phyloP scores from a whole-genome alignment of 2,797 vertebrate species.

The Vireo griseus region DNA sequence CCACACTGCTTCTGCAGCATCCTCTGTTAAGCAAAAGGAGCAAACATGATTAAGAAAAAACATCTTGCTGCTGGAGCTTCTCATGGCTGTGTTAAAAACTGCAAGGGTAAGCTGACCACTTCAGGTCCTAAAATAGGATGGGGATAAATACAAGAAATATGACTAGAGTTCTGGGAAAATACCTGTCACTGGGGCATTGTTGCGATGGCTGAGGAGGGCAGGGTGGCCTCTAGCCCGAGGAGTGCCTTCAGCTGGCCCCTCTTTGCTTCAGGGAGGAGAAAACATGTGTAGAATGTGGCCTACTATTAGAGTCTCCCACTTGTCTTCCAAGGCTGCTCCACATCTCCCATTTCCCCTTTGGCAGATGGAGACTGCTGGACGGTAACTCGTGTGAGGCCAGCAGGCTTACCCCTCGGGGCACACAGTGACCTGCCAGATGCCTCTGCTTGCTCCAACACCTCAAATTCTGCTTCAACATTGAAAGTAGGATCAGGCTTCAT shows the following conservation, averaged over 20 bases:
- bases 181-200: rapidly evolving
- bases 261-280: background rate
- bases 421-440: rapidly evolving
- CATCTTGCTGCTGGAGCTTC: background rate
- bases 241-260: rapidly evolving
- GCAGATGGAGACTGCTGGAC: background rate
- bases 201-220: rapidly evolving
- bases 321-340: background rate
- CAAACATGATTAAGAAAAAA: background rate
- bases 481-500: background rate
- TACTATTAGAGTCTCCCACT: background rate
- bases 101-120: background rate
- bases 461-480: background rate
- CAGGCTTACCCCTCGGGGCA: background rate
- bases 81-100: background rate
- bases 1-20: background rate
- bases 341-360: background rate
- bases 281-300: background rate
- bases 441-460: background rate
- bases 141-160: background rate
- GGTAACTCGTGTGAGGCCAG: background rate
- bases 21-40: background rate
- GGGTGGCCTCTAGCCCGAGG: too few species aligned
- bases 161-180: background rate
- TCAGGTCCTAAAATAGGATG: background rate